Conservation (phyloP, 2,113 vertebrate genomes). For the Heloderma charlesbogerti region DNA sequence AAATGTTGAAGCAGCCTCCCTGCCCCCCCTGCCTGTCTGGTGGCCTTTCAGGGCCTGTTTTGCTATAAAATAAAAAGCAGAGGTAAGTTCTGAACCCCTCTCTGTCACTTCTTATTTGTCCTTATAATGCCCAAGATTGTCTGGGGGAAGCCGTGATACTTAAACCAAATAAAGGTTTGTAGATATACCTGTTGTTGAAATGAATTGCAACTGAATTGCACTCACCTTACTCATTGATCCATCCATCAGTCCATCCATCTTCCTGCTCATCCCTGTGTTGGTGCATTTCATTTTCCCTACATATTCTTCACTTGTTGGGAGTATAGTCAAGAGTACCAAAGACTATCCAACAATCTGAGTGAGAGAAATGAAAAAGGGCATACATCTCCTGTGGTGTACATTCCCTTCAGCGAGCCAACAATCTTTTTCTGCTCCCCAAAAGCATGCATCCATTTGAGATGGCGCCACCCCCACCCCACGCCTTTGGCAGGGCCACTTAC, state of each 20-base stretch:
- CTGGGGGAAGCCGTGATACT: neutral
- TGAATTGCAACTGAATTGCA: neutral
- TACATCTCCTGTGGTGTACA: neutral
- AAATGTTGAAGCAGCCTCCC: neutral
- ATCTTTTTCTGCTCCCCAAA: neutral
- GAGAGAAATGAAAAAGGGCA: neutral
- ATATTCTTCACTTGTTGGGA: slow-evolving; percentile 51
- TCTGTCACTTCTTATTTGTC: neutral
- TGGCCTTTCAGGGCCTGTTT: neutral
- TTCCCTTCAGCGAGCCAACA: neutral
- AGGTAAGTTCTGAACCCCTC: neutral
- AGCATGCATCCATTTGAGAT: neutral
- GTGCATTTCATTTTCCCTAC: slow-evolving; percentile 21
- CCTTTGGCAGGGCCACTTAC: neutral
- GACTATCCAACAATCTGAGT: slow-evolving; percentile 9
- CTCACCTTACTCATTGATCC: neutral
- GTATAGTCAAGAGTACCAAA: slow-evolving; percentile 5
- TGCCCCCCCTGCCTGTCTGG: neutral
- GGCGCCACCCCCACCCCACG: neutral
- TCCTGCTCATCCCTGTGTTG: neutral
- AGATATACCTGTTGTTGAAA: neutral
- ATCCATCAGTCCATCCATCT: slow-evolving; percentile 18
- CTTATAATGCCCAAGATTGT: neutral
- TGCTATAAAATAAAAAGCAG: neutral
- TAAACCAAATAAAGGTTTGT: neutral